Conservation (phyloP, 2,113 vertebrate genomes). For the Osmerus eperlanus region DNA sequence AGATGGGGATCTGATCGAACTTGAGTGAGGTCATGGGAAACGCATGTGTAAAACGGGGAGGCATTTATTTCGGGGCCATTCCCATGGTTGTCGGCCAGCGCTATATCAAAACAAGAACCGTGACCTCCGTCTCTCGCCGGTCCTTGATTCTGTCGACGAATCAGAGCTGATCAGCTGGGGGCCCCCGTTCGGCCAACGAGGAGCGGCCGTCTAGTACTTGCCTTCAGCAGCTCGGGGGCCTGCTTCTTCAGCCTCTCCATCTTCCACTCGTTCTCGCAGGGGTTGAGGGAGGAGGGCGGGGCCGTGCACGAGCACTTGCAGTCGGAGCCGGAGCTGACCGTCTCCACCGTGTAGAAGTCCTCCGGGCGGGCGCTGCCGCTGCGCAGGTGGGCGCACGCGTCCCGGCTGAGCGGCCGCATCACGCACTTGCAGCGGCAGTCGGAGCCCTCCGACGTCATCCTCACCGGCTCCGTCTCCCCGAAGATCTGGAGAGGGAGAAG, state of each 20-base stretch:
- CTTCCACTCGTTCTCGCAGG: slow-evolving; percentile 96
- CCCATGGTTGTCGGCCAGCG: background rate
- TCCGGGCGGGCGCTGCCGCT: slow-evolving; percentile 79
- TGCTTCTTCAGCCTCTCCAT: slow-evolving; percentile 97
- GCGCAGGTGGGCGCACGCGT: slow-evolving; percentile 83
- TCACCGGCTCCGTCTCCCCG: slow-evolving; percentile 85
- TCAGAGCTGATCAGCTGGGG: background rate
- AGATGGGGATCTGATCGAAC: slow-evolving; percentile 3
- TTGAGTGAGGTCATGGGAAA: background rate
- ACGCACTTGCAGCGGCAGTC: slow-evolving; percentile 98
- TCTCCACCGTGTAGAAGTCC: slow-evolving; percentile 96
- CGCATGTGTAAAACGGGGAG: background rate
- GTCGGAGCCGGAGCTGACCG: slow-evolving; percentile 88
- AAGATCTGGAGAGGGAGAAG: slow-evolving; percentile 72
- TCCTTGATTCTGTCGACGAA: background rate
- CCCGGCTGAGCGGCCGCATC: slow-evolving; percentile 88
- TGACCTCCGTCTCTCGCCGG: background rate
- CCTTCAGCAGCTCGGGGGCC: slow-evolving; percentile 91
- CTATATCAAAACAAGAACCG: background rate
- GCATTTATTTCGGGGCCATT: background rate
- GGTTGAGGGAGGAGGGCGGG: slow-evolving; percentile 92
- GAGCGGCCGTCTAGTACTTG: slow-evolving; percentile 38
- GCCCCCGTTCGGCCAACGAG: background rate
- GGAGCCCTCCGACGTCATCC: slow-evolving; percentile 91
- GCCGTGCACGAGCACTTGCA: slow-evolving; percentile 94